A percentile compares a stretch with the other conserved stretches of the same genome.
Conservation (phyloP, 2,888 invertebrate species). For the Ochropleura plecta region DNA sequence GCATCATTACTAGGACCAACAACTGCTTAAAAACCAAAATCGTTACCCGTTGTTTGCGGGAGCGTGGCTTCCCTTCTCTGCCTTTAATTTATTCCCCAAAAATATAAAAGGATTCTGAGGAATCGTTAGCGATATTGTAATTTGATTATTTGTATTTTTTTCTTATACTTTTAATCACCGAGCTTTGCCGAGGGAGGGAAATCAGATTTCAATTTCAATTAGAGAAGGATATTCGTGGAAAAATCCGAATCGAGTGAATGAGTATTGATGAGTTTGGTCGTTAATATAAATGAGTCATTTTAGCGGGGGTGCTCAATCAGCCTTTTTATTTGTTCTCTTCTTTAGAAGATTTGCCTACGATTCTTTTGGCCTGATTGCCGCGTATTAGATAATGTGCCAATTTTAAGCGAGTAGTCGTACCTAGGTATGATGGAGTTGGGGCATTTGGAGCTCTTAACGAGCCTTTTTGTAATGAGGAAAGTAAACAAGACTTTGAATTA, state of each 20-base stretch:
- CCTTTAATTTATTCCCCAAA: conserved; percentile 88
- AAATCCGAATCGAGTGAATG: conserved; percentile 85
- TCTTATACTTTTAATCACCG: conserved; percentile 90
- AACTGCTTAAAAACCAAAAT: conserved; percentile 81
- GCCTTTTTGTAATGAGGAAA: conserved; percentile 14
- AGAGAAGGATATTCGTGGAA: conserved; percentile 87
- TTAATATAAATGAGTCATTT: conserved; percentile 88
- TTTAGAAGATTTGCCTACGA: conserved; percentile 65
- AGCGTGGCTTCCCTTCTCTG: conserved; percentile 81
- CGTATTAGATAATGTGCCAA: conserved; percentile 33
- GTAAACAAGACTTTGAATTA: not conserved
- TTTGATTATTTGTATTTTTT: conserved; percentile 91
- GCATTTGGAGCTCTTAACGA: conserved; percentile 36
- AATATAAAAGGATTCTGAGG: conserved; percentile 90
- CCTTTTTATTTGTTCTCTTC: conserved; percentile 75
- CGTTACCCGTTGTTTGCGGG: conserved; percentile 84
- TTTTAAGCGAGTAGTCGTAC: conserved; percentile 46
- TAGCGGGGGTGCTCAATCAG: conserved; percentile 79
- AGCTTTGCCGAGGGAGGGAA: conserved; percentile 81
- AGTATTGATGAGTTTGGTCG: conserved; percentile 88
- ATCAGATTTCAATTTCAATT: conserved; percentile 91
- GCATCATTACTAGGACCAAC: conserved; percentile 67
- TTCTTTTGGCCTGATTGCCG: conserved; percentile 45
- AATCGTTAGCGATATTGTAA: conserved; percentile 91
- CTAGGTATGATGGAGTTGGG: conserved; percentile 33